phyloP scores from a whole-genome alignment of 2,888 invertebrate genomes.

The Plebejus anna region DNA sequence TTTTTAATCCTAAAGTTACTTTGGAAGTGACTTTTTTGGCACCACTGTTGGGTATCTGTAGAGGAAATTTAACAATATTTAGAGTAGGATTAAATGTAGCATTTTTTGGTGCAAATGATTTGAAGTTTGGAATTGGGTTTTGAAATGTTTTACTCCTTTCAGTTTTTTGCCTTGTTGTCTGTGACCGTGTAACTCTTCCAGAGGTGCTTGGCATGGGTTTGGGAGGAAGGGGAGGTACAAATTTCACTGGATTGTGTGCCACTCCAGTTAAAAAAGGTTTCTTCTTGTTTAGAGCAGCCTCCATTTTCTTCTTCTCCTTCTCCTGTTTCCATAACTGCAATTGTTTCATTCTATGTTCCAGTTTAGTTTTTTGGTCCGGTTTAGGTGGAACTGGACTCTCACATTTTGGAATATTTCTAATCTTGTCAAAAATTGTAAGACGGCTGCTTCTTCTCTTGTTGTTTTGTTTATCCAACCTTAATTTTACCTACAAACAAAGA shows the following conservation, averaged over 20 bases:
- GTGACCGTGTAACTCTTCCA: conserved; percentile 63
- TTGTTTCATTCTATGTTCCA: conserved; percentile 55
- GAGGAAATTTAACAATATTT: conserved; percentile 46
- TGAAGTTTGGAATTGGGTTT: conserved; percentile 30
- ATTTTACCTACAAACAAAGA: conserved; percentile 53
- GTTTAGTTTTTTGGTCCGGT: conserved; percentile 42
- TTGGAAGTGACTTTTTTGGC: conserved; percentile 4
- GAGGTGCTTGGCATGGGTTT: conserved; percentile 54
- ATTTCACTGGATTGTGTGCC: conserved; percentile 50
- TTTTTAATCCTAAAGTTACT: conserved; percentile 40
- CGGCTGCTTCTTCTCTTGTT: conserved; percentile 56
- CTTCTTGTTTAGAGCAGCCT: conserved; percentile 54
- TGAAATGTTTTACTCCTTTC: conserved; percentile 34
- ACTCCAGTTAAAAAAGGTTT: conserved; percentile 65
- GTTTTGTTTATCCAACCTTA: conserved; percentile 52
- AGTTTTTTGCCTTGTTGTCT: conserved; percentile 43
- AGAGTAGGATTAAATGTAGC: conserved; percentile 73
- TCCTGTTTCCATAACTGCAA: conserved; percentile 69
- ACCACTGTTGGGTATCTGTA: conserved; percentile 37
- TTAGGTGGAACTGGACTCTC: conserved; percentile 45
- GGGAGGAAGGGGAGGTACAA: conserved; percentile 52
- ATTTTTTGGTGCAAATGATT: conserved; percentile 77
- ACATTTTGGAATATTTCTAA: conserved; percentile 50
- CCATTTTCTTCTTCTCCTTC: conserved; percentile 61
- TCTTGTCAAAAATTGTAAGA: conserved; percentile 54